Evolutionary conservation across 2,113 vertebrate genomes (phyloP).

Genomic region (Ciconia maguari): DNA sequence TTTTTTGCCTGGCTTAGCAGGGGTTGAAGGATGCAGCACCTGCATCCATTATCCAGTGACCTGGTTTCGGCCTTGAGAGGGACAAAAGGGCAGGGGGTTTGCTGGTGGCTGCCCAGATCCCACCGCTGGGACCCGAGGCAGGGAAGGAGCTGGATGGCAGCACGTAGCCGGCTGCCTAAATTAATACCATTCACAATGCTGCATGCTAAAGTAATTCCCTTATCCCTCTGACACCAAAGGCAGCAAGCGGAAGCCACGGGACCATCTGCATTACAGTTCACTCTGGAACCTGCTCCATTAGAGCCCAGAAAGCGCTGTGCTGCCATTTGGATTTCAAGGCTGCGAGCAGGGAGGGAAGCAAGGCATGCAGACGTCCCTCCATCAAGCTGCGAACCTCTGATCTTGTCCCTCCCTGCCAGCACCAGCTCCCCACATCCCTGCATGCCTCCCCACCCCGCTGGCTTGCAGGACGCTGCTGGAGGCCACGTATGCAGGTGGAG

Average conservation of each 20-base stretch:
- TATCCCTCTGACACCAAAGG: not conserved
- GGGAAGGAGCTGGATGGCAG: not conserved
- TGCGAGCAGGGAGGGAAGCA: not conserved
- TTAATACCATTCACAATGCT: not conserved
- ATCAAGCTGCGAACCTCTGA: not conserved
- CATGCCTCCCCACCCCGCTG: not conserved
- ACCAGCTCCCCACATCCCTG: not conserved
- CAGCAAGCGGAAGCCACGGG: not conserved
- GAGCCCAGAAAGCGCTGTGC: not conserved
- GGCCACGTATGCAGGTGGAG: not conserved
- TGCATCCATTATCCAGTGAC: not conserved
- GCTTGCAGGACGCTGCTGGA: not conserved
- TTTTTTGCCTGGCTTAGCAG: not conserved
- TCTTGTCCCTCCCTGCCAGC: not conserved
- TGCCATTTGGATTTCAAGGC: not conserved
- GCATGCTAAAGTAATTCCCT: not conserved
- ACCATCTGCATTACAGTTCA: not conserved
- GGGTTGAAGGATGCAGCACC: not conserved
- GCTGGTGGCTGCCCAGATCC: not conserved
- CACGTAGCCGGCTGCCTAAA: not conserved
- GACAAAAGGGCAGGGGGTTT: not conserved
- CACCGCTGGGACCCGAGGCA: fast-evolving
- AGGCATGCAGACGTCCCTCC: not conserved
- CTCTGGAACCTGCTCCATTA: not conserved
- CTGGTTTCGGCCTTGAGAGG: not conserved